Percentiles rank a stretch among this genome's conserved stretches.
Evolutionary conservation across 2,888 invertebrate genomes (phyloP).

Genomic region (Leucoptera coffeella): DNA sequence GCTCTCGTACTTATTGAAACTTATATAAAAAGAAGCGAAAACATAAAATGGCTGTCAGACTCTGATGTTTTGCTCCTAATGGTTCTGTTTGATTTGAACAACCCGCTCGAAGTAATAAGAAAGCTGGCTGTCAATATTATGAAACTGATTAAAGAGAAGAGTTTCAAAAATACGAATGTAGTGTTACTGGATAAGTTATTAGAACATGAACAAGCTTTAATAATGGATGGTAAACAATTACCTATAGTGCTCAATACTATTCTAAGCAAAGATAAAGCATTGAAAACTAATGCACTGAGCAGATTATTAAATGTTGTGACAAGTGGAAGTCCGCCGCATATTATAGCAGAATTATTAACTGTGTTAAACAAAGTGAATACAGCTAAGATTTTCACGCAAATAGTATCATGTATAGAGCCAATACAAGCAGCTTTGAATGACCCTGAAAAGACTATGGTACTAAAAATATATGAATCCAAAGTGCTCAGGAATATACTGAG

Average conservation of each 20-base stretch:
- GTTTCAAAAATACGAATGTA: slow-evolving; percentile 25
- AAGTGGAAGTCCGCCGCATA: slow-evolving; percentile 28
- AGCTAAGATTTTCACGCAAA: slow-evolving; percentile 24
- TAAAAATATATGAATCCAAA: slow-evolving; percentile 44
- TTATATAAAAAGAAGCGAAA: slow-evolving; percentile 10
- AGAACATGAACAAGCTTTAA: slow-evolving; percentile 52
- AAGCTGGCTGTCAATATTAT: slow-evolving; percentile 49
- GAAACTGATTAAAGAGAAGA: slow-evolving; percentile 17
- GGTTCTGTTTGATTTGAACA: slow-evolving; percentile 50
- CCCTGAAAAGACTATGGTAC: no score
- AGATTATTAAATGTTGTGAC: slow-evolving; percentile 26
- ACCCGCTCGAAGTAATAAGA: slow-evolving; percentile 49
- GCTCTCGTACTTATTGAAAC: slow-evolving; percentile 34
- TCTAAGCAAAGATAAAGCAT: slow-evolving; percentile 38
- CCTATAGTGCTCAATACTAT: slow-evolving; percentile 57
- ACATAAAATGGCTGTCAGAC: slow-evolving; percentile 23
- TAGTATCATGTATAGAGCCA: slow-evolving; percentile 23
- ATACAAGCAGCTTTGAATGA: no score
- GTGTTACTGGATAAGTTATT: slow-evolving; percentile 37
- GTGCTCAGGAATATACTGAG: slow-evolving; percentile 48
- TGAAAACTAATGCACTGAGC: slow-evolving; percentile 25
- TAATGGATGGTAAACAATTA: slow-evolving; percentile 62
- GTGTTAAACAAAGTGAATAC: slow-evolving; percentile 38
- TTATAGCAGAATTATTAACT: slow-evolving; percentile 39
- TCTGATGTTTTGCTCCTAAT: slow-evolving; percentile 43